Conservation (phyloP, 2,888 invertebrate species). For the Nematopogon swammerdamellus region DNA sequence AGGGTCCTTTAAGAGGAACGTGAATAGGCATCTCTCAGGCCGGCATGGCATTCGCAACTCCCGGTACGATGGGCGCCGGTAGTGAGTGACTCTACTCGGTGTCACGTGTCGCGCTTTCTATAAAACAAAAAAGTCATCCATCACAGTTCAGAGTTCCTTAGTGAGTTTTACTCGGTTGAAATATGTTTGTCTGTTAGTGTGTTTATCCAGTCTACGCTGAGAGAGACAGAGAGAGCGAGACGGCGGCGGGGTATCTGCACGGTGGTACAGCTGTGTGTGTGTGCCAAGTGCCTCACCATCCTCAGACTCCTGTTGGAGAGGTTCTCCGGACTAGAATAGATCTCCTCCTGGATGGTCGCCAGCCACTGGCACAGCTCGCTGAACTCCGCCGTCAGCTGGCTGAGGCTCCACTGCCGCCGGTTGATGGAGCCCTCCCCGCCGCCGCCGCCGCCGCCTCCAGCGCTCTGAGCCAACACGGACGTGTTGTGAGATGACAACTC, state of each 20-base stretch:
- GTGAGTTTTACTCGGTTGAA: too few relatives aligned
- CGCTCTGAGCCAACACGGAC: constrained; percentile 72
- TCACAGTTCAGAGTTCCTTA: too few relatives aligned
- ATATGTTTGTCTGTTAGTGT: too few relatives aligned
- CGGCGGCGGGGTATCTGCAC: constrained; percentile 1
- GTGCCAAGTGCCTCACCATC: too few relatives aligned
- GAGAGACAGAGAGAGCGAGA: background rate
- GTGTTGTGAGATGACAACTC: constrained; percentile 61
- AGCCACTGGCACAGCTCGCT: constrained; percentile 80
- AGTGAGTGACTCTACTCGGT: too few relatives aligned
- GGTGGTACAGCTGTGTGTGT: constrained; percentile 10
- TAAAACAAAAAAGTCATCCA: too few relatives aligned
- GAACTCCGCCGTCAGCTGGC: constrained; percentile 75
- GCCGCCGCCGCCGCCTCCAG: constrained; percentile 71
- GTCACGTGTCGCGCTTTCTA: too few relatives aligned
- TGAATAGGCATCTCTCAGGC: too few relatives aligned
- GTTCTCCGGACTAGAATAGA: constrained; percentile 72
- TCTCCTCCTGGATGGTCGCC: constrained; percentile 72
- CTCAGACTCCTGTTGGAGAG: constrained; percentile 64
- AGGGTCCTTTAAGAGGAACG: too few relatives aligned
- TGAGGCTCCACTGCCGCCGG: constrained; percentile 68
- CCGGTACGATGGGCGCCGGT: too few relatives aligned
- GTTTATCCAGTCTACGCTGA: too few relatives aligned
- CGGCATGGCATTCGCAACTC: too few relatives aligned
- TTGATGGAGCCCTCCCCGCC: constrained; percentile 33